Conservation (phyloP, 2,113 vertebrate genomes). For the Eulemur macaco region DNA sequence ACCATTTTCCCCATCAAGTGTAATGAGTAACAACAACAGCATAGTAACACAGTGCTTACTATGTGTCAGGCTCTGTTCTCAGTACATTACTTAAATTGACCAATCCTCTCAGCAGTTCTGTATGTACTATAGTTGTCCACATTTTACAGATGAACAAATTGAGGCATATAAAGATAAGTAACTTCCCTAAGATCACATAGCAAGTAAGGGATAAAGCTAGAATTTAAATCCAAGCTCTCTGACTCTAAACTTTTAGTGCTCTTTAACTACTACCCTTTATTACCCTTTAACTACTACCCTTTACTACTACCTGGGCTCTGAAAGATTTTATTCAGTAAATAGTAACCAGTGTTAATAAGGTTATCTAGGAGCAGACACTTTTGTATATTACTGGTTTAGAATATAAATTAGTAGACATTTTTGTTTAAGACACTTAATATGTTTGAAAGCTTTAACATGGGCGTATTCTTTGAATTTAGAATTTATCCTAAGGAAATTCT, state of each 20-base stretch:
- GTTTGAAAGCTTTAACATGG: constrained; percentile 3
- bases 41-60: background rate
- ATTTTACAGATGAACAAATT: background rate
- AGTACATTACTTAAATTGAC: background rate
- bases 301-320: background rate
- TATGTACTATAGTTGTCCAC: background rate
- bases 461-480: background rate
- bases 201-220: background rate
- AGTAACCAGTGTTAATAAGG: background rate
- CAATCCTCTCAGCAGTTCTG: background rate
- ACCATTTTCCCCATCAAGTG: background rate
- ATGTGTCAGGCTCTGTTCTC: background rate
- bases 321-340: background rate
- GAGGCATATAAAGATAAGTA: background rate
- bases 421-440: background rate
- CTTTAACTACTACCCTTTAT: background rate
- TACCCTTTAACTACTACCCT: background rate
- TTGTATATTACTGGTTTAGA: background rate
- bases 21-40: background rate
- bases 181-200: background rate
- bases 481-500: background rate
- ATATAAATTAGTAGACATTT: background rate
- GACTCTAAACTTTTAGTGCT: background rate
- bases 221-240: background rate
- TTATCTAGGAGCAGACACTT: background rate